Conservation (phyloP, 2,888 invertebrate species). For the Bibio marci region DNA sequence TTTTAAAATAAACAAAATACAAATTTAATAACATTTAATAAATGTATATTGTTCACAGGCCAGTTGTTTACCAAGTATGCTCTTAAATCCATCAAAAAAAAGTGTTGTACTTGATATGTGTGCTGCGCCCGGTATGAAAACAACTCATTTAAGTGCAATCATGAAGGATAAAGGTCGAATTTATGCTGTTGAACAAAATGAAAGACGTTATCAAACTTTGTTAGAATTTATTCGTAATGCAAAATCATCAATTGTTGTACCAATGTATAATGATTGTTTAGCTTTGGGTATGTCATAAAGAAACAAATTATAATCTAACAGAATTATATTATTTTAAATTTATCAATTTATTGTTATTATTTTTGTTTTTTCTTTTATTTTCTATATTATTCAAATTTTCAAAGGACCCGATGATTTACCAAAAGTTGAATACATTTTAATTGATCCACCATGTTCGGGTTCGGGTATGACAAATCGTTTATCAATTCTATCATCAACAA, state of each 20-base stretch:
- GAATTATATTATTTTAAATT: background rate
- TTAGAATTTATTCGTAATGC: slow-evolving; percentile 44
- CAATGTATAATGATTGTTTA: slow-evolving; percentile 55
- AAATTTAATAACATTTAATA: too few species aligned
- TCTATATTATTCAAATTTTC: slow-evolving; percentile 14
- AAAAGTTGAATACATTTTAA: slow-evolving; percentile 73
- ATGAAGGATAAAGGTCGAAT: slow-evolving; percentile 63
- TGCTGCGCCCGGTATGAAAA: slow-evolving; percentile 96
- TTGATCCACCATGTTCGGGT: slow-evolving; percentile 95
- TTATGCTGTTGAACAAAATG: slow-evolving; percentile 65
- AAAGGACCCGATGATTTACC: slow-evolving; percentile 33
- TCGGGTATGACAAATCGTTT: slow-evolving; percentile 54
- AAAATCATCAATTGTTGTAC: slow-evolving; percentile 42
- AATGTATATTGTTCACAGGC: too few species aligned
- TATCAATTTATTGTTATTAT: background rate
- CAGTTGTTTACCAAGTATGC: slow-evolving; percentile 71
- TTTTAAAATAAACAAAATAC: too few species aligned
- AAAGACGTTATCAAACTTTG: slow-evolving; percentile 45
- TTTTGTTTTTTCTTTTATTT: background rate
- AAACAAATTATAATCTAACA: background rate
- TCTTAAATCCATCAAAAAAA: slow-evolving; percentile 57
- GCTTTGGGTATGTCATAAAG: slow-evolving; percentile 32
- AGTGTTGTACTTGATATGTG: slow-evolving; percentile 81
- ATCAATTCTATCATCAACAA: slow-evolving; percentile 15
- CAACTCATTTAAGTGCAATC: slow-evolving; percentile 71